phyloP scores from a whole-genome alignment of 2,797 vertebrate genomes.

The Thalassophryne amazonica region DNA sequence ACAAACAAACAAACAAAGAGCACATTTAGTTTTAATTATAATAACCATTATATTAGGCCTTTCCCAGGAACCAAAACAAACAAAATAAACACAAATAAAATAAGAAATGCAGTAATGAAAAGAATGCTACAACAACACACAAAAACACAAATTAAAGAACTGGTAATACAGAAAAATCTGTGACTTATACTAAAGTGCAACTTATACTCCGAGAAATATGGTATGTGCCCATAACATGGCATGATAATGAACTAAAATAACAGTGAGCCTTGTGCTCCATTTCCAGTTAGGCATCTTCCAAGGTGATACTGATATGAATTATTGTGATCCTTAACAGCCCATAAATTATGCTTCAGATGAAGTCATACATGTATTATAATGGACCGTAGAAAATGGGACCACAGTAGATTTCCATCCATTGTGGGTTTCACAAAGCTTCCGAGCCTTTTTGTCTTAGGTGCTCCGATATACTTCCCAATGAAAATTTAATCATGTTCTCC shows the following conservation, averaged over 20 bases:
- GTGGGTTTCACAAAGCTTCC: conserved; percentile 44
- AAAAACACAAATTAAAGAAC: too few relatives aligned
- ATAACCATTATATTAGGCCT: too few relatives aligned
- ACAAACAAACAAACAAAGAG: too few relatives aligned
- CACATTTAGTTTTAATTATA: too few relatives aligned
- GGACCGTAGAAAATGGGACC: conserved; percentile 36
- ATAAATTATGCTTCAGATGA: conserved; percentile 47
- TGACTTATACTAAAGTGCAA: too few relatives aligned
- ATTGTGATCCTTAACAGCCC: conserved; percentile 57
- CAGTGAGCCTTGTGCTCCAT: conserved; percentile 38
- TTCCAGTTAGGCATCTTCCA: conserved; percentile 41
- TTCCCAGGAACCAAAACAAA: too few relatives aligned
- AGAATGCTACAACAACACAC: too few relatives aligned
- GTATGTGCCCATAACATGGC: conserved; percentile 22
- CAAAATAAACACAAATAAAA: too few relatives aligned
- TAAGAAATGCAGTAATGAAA: too few relatives aligned
- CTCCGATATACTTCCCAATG: conserved; percentile 26
- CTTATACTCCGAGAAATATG: too few relatives aligned
- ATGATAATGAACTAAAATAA: conserved; percentile 24
- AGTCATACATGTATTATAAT: conserved; percentile 54
- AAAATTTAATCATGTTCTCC: conserved; percentile 41
- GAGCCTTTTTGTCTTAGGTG: conserved; percentile 34
- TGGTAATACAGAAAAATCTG: too few relatives aligned
- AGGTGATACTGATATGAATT: conserved; percentile 39
- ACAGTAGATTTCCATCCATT: conserved; percentile 27